phyloP scores from a whole-genome alignment of 2,113 vertebrate species.

The Chelonoidis abingdonii region DNA sequence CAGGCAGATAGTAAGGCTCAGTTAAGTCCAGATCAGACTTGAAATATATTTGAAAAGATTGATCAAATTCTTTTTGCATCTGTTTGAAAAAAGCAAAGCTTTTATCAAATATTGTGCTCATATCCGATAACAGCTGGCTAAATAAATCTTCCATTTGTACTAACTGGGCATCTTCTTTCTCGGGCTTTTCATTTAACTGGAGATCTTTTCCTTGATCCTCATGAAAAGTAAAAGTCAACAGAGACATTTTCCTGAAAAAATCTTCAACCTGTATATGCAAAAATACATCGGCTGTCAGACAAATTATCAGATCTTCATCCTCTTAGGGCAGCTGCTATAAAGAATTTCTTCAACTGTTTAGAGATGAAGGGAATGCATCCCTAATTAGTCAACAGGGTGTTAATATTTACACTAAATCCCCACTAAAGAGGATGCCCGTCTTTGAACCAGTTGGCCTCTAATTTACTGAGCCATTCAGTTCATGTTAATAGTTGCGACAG shows the following conservation, averaged over 20 bases:
- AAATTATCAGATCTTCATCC: background rate
- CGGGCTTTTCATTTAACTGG: constrained; percentile 62
- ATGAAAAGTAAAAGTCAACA: constrained; percentile 76
- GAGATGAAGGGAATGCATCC: background rate
- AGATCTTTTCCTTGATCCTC: constrained; percentile 68
- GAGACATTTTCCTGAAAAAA: constrained; percentile 85
- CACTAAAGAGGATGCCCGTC: background rate
- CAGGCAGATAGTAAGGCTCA: constrained; percentile 51
- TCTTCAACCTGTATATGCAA: constrained; percentile 79
- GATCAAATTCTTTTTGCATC: constrained; percentile 85
- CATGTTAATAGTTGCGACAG: accelerated
- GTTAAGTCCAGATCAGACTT: constrained; percentile 72
- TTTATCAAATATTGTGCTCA: constrained; percentile 81
- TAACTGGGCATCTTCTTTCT: constrained; percentile 78
- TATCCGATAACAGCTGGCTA: constrained; percentile 75
- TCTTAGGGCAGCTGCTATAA: background rate
- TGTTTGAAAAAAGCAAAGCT: constrained; percentile 82
- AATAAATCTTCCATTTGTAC: constrained; percentile 84
- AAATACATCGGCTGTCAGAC: background rate
- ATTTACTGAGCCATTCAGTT: background rate
- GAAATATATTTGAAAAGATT: constrained; percentile 83
- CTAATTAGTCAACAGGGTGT: background rate
- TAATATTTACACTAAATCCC: background rate
- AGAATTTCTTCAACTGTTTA: background rate
- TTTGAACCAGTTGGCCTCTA: background rate